Percentiles rank a stretch among this genome's conserved stretches.
Conservation (phyloP, 2,888 invertebrate species). For the Apodemia duryi region DNA sequence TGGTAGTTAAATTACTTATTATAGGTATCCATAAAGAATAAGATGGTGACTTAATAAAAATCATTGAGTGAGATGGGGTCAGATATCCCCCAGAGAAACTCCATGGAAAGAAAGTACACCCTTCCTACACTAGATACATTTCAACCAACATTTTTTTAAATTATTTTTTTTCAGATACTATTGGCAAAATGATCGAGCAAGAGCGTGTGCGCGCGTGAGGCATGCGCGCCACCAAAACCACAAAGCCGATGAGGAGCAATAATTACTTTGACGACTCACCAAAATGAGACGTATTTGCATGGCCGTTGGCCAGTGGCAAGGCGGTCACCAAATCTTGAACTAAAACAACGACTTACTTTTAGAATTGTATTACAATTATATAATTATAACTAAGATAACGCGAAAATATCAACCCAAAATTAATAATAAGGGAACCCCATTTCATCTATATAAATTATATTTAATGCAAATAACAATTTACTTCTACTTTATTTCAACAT, state of each 20-base stretch:
- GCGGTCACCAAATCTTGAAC: conserved; percentile 80
- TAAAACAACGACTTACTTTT: conserved; percentile 76
- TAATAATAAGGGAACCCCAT: conserved; percentile 11
- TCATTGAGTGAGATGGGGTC: background rate
- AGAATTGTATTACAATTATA: conserved; percentile 64
- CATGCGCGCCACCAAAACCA: conserved; percentile 73
- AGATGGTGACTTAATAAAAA: background rate
- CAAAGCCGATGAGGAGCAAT: conserved; percentile 70
- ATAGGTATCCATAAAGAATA: background rate
- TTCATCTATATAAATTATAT: conserved; percentile 17
- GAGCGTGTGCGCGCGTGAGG: conserved; percentile 56
- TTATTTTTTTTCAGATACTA: conserved; percentile 24
- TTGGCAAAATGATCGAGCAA: conserved; percentile 40
- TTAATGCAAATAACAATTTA: conserved; percentile 21
- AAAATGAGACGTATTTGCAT: conserved; percentile 78
- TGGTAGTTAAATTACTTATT: background rate
- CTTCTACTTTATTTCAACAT: conserved; percentile 27
- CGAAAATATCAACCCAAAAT: conserved; percentile 21
- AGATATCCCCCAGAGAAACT: background rate
- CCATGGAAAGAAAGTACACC: background rate
- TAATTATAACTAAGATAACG: conserved; percentile 33
- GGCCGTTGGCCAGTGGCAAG: conserved; percentile 78
- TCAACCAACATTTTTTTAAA: background rate
- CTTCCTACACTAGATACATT: background rate
- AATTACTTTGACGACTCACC: conserved; percentile 75